A percentile compares a stretch with the other conserved stretches of the same genome.
These are phyloP conservation scores for Neotragus pygmaeus DNA, from an alignment of 2,113 vertebrate species.

Conservation along the genomic window DNA sequence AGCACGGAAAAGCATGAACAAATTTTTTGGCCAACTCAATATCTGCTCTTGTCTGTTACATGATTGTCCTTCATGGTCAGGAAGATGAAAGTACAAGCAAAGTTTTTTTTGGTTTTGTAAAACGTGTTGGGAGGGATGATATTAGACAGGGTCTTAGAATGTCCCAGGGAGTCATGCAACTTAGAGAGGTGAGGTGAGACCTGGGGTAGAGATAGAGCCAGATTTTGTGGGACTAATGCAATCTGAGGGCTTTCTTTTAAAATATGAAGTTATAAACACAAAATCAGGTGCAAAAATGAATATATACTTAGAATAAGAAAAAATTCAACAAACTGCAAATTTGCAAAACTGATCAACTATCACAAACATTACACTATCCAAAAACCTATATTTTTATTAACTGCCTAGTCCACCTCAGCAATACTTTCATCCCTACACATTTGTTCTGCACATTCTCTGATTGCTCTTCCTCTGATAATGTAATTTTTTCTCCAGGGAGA, in stretches of 20 bases:
- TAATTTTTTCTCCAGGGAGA: neutral
- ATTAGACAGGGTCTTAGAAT: neutral
- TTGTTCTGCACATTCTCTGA: neutral
- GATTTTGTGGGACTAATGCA: neutral
- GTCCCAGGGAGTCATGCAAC: neutral
- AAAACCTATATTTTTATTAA: neutral
- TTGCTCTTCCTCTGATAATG: neutral
- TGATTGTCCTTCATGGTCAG: neutral
- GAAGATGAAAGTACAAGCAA: neutral
- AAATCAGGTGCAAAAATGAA: neutral
- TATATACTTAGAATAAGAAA: neutral
- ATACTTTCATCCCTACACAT: neutral
- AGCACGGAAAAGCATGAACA: neutral
- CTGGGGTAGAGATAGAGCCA: accelerated
- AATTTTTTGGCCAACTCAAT: neutral
- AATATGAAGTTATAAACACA: neutral
- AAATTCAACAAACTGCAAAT: neutral
- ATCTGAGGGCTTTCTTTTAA: neutral
- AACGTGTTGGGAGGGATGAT: neutral
- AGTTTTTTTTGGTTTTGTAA: too few relatives aligned
- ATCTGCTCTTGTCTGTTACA: neutral
- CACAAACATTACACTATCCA: neutral
- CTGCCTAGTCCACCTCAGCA: accelerated
- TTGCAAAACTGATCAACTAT: neutral
- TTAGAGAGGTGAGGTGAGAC: neutral